Base-by-base conservation (phyloP, 2,888 invertebrate genomes). In the Vesta saturnalis region DNA sequence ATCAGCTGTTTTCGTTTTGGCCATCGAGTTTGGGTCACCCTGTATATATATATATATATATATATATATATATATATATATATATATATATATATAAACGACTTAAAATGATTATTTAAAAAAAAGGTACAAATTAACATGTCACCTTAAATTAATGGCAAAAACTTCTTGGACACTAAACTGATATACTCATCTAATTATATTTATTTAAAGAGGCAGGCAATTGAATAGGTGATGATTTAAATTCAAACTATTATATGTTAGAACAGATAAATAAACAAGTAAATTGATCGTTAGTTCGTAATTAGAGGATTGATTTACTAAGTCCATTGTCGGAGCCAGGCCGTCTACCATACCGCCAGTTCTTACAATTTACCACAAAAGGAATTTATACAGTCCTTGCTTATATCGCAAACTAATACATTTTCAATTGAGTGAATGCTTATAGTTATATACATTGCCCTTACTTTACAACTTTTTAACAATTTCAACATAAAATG, bases 241-340 rank as follows among this genome's bases (percentile, higher is more conserved):
- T 63, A 67, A 70, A 60, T 63, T 56, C 49, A 59, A 60, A 47
- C 56, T 63, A 74, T 74, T 70, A 74, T 74, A 73, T 75, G 73
- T 72, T 75, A 71, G 74, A 73, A 76, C 75, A 77, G 77, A 77
- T 77, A 80, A 79, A 80, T 79, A 79, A 78, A 77, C 75, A 72
- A 77, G 80, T 81, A 80, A 80, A 81, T 81, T 78, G 77, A 74
- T 72, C 72, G 72, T 74, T 72, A 76, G 76, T 77, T 77, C 77
- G 80, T 82, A 80, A 81, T 82, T 81, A 80, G 72, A 65, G 69
- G 76, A 80, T 75, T 81, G 81, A 82, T 82, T 82, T 82, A 82
- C 74, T 76, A 75, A 79, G 79, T 79, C 76, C 76, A 81, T 82
- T 82, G 81, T 82, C 77, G 82, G 81, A 77, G 82, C 81, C 82